phyloP scores from a whole-genome alignment of 2,797 vertebrate genomes.

The Myoxocephalus aenaeus region DNA sequence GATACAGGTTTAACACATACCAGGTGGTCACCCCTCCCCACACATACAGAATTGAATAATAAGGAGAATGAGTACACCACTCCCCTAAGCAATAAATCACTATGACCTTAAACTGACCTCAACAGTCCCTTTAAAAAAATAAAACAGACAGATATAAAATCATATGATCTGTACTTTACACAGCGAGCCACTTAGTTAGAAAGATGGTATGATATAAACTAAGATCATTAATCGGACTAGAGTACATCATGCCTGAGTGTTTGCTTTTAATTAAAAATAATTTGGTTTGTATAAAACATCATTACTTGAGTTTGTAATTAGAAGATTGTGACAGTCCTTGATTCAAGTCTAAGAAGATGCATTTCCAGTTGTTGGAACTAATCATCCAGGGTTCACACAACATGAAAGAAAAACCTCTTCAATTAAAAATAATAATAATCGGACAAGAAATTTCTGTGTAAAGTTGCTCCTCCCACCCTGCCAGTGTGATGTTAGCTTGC shows the following conservation, averaged over 20 bases:
- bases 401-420: background rate
- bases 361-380: background rate
- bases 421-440: background rate
- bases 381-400: background rate
- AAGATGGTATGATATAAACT: background rate
- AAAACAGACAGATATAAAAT: background rate
- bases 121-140: background rate
- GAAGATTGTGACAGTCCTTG: background rate
- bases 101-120: slow-evolving; percentile 55
- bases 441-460: background rate
- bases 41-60: slow-evolving; percentile 5
- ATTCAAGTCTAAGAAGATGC: background rate
- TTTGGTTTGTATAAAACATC: background rate
- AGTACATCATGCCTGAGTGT: background rate
- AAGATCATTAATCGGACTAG: background rate
- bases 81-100: slow-evolving; percentile 49
- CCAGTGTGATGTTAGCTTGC: background rate
- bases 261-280: background rate
- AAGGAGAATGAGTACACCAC: background rate
- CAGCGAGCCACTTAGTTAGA: background rate
- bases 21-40: background rate
- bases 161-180: too few relatives aligned
- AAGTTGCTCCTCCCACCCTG: slow-evolving; percentile 2
- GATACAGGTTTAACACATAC: too few relatives aligned
- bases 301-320: background rate